Base-by-base conservation (phyloP, 2,888 invertebrate species). In the Sinopyrophorus schimmeli region DNA sequence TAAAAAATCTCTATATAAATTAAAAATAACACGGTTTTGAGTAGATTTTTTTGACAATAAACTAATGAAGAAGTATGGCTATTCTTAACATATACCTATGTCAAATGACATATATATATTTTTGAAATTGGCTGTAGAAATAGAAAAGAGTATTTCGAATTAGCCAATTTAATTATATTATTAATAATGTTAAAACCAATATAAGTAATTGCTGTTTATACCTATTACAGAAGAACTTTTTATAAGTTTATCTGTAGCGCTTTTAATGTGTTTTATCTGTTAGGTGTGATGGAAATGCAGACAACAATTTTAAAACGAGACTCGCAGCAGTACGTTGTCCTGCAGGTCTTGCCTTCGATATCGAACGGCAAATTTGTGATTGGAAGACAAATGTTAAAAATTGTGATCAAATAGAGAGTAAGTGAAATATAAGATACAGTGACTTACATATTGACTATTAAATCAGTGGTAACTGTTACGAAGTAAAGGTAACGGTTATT, bases 321-420 rank as follows among this genome's bases (percentile, higher is more conserved):
- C 82, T 94, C 75, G 92, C 93, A 68, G 83, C 88, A 58, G 90
- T 94, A 71, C 82, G 87, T 72, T 94, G 94, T 77, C 92, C 93
- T 67, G 85, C 82, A 71, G 89, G 92, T 75, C 82, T 94, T 74
- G 91, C 89, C 71, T 94, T 94, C 80, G 93, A 94, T 83, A 88
- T 94, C 76, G 86, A 88, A 75, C 85, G 91, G 69, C 93, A 94
- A 79, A 93, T 92, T 69, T 94, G 94, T 81, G 92, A 93, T 80
- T 94, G 94, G 94, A 93, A 89, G 84, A 85, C 91, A 73, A 83
- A 92, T 82, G 94, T 94, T 79, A 91, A 91, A 84, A 93, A 92
- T 85, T 94, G 94, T 83, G 87, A 92, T 80, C 80, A 84, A 77
- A 68, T 87, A 79, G 92, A 92, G 83, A 93, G 94, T 94, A 89